phyloP scores from a whole-genome alignment of 2,797 vertebrate genomes.

The Geotrypetes seraphini region DNA sequence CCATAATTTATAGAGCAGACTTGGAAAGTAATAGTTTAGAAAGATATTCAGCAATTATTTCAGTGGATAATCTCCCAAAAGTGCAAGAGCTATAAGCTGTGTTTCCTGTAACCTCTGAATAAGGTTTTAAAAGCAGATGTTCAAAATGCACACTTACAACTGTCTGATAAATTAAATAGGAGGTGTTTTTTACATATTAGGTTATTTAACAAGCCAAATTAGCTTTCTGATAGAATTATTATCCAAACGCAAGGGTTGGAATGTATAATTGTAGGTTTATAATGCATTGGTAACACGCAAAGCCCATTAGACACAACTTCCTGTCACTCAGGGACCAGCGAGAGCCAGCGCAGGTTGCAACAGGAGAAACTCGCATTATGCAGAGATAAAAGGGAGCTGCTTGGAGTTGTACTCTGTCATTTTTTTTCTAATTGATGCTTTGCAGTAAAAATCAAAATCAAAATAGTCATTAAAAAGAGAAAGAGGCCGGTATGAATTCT shows the following conservation, averaged over 20 bases:
- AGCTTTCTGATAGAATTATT: neutral
- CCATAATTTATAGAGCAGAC: neutral
- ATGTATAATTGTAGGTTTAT: neutral
- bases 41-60: neutral
- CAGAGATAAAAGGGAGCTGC: neutral
- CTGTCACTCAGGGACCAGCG: neutral
- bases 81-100: neutral
- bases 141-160: neutral
- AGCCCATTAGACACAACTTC: neutral
- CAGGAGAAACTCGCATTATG: neutral
- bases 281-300: neutral
- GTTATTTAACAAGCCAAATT: neutral
- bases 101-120: neutral
- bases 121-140: neutral
- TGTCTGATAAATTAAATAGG: neutral
- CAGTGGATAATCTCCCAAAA: neutral
- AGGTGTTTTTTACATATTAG: neutral
- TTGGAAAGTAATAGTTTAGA: neutral
- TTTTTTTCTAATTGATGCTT: too few relatives aligned
- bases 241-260: neutral
- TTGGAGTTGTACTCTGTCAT: neutral
- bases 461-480: too few relatives aligned
- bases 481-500: too few relatives aligned
- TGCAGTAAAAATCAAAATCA: too few relatives aligned
- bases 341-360: rapidly evolving